Evolutionary conservation across 2,113 vertebrate genomes (phyloP).

Genomic region (Bothrops jararaca): DNA sequence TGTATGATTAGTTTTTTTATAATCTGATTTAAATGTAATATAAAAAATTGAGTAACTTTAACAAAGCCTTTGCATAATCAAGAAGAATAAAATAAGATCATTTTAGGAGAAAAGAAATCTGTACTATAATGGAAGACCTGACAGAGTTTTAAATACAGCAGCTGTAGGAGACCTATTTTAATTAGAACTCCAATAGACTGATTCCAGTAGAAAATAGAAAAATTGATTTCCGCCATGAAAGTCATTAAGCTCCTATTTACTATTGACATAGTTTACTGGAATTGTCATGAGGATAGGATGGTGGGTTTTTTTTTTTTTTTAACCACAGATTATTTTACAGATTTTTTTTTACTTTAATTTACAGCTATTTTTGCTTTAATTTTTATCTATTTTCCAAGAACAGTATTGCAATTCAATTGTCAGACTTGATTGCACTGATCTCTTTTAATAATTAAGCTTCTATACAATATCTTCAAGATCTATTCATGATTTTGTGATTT

Average conservation of each 20-base stretch:
- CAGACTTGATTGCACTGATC: accelerated
- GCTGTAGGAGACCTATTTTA: background rate
- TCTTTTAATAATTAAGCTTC: background rate
- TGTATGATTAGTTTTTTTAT: background rate
- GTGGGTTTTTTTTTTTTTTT: background rate
- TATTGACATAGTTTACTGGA: background rate
- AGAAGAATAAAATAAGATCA: background rate
- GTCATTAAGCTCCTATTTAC: background rate
- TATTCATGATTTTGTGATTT: background rate
- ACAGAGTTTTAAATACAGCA: slow-evolving; percentile 20
- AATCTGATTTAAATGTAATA: background rate
- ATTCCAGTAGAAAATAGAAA: slow-evolving; percentile 33
- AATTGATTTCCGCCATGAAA: slow-evolving; percentile 20
- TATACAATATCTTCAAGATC: background rate
- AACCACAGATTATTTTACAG: background rate
- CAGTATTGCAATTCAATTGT: background rate
- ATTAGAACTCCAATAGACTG: slow-evolving; percentile 42
- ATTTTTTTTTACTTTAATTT: too few relatives aligned
- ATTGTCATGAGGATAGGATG: background rate
- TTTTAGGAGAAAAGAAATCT: background rate
- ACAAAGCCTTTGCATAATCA: slow-evolving; percentile 16
- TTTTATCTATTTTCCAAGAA: background rate
- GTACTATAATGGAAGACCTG: slow-evolving; percentile 25
- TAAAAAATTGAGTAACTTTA: background rate
- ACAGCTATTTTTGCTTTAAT: accelerated